A percentile compares a stretch with the other conserved stretches of the same genome.
These are phyloP conservation scores for Acropora tenuis DNA, from an alignment of 64 coral and sea anemone genomes.

Conservation along the genomic window DNA sequence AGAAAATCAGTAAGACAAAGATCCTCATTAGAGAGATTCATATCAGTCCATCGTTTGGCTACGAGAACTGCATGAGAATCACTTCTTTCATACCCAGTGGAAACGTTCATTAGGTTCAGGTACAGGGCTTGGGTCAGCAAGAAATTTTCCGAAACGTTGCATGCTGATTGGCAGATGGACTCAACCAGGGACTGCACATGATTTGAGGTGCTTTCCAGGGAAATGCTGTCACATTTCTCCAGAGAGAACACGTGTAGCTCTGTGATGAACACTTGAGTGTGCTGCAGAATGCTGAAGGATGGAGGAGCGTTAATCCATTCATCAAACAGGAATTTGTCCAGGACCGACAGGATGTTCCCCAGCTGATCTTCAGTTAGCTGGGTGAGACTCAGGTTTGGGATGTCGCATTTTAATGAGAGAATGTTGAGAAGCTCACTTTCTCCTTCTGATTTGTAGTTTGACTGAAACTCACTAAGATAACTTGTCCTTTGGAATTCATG, in stretches of 20 bases:
- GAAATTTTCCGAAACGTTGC: background rate
- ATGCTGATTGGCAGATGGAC: slow-evolving; percentile 18
- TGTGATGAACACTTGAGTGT: slow-evolving; percentile 15
- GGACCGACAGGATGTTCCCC: background rate
- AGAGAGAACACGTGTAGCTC: background rate
- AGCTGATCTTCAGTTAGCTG: background rate
- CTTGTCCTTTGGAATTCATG: background rate
- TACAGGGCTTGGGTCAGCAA: slow-evolving; percentile 1
- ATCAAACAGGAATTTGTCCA: slow-evolving; percentile 12
- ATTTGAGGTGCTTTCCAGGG: background rate
- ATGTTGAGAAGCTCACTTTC: slow-evolving; percentile 1
- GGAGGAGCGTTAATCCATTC: slow-evolving; percentile 1
- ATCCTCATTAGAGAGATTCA: background rate
- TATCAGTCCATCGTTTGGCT: background rate
- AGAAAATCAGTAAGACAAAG: background rate
- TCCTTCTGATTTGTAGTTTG: background rate
- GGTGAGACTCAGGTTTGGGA: background rate
- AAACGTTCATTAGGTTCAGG: background rate
- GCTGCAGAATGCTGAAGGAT: slow-evolving; percentile 2
- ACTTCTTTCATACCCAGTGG: background rate
- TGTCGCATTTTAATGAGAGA: background rate
- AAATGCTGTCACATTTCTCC: background rate
- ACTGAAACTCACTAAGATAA: background rate
- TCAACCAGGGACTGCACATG: slow-evolving; percentile 11
- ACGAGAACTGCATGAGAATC: background rate